Conservation (phyloP, 2,888 invertebrate genomes). For the Dryocosmus kuriphilus region DNA sequence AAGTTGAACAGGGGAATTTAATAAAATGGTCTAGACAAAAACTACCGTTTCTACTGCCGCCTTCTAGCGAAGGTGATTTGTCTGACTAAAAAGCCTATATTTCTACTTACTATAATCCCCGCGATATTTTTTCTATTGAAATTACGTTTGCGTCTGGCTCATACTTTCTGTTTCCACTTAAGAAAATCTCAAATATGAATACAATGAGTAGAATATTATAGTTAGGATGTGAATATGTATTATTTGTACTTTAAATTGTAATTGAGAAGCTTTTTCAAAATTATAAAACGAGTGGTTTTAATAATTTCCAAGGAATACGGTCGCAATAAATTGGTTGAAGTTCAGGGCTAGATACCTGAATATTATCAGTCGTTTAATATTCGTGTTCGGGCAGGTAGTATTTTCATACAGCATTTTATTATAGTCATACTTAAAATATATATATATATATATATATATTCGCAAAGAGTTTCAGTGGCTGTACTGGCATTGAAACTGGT, state of each 20-base stretch:
- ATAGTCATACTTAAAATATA: neutral
- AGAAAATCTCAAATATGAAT: neutral
- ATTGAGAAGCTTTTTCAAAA: neutral
- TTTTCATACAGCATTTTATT: constrained; percentile 26
- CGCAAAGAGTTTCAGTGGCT: constrained; percentile 19
- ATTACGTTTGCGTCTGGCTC: neutral
- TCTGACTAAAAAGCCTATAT: constrained; percentile 1
- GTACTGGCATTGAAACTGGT: constrained; percentile 29
- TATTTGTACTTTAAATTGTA: neutral
- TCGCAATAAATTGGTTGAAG: constrained; percentile 21
- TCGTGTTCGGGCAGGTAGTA: neutral
- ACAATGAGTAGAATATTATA: neutral
- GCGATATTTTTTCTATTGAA: constrained; percentile 4
- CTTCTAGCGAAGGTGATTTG: neutral
- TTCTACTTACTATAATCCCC: constrained; percentile 22
- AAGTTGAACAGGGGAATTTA: neutral
- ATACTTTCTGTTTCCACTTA: neutral
- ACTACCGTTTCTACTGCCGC: neutral
- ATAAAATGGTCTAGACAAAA: neutral
- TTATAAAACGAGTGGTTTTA: neutral
- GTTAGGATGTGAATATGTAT: neutral
- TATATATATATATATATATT: constrained; percentile 10
- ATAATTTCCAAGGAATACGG: neutral
- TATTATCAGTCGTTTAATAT: neutral
- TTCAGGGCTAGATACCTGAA: constrained; percentile 17